Conservation (phyloP, 2,888 invertebrate species). For the Ormyrus nitidulus region DNA sequence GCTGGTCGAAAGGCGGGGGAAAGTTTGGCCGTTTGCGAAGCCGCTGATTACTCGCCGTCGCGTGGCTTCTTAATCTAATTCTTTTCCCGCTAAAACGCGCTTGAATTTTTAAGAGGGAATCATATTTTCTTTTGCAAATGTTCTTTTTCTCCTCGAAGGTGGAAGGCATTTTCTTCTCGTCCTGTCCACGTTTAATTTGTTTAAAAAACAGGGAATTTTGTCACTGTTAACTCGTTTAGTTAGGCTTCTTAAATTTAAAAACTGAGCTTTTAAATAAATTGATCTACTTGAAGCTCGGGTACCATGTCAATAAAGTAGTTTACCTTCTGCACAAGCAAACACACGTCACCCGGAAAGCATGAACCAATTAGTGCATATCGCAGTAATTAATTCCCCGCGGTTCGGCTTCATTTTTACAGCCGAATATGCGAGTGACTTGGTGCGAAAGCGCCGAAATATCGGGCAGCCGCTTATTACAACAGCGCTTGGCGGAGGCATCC, state of each 20-base stretch:
- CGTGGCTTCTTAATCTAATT: slow-evolving; percentile 46
- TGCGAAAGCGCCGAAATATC: too few relatives aligned
- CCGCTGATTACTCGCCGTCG: slow-evolving; percentile 36
- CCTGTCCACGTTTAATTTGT: background rate
- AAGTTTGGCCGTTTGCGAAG: slow-evolving; percentile 34
- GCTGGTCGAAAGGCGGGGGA: background rate
- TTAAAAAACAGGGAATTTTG: background rate
- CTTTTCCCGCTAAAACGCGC: slow-evolving; percentile 40
- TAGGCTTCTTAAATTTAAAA: background rate
- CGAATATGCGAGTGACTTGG: too few relatives aligned
- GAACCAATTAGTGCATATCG: too few relatives aligned
- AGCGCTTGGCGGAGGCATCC: too few relatives aligned
- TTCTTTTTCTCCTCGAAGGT: background rate
- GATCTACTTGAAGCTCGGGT: background rate
- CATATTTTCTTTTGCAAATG: too few relatives aligned
- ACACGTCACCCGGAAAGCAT: too few relatives aligned
- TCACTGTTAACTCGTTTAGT: background rate
- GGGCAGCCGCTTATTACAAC: too few relatives aligned
- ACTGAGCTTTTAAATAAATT: background rate
- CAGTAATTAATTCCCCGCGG: too few relatives aligned
- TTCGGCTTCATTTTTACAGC: too few relatives aligned
- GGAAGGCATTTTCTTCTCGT: background rate
- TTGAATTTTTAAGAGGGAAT: slow-evolving; percentile 45
- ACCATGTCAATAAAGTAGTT: background rate
- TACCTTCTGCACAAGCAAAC: too few relatives aligned